Conservation (phyloP, 1,140 invertebrate genomes). For the Diorhabda sublineata region DNA sequence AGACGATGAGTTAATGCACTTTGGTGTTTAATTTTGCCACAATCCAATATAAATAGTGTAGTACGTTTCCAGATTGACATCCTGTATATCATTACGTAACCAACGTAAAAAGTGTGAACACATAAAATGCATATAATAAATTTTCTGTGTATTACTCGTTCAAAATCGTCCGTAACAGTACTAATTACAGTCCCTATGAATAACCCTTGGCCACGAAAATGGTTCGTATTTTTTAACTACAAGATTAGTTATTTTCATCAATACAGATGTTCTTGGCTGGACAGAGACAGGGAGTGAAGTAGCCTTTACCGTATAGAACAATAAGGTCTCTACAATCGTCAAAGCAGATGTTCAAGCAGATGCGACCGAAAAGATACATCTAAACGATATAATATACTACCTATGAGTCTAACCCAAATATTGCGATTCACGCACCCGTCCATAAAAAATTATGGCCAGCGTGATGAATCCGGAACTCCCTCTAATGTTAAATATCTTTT, state of each 20-base stretch:
- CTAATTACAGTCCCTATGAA: neutral
- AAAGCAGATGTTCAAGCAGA: constrained; percentile 2
- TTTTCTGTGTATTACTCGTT: too few relatives aligned
- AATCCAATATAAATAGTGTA: too few relatives aligned
- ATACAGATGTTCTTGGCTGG: neutral
- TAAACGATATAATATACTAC: neutral
- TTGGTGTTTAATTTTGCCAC: too few relatives aligned
- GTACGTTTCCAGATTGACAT: too few relatives aligned
- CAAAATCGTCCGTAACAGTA: too few relatives aligned
- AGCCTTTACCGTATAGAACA: neutral
- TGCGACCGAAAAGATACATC: neutral
- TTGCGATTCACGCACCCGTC: neutral
- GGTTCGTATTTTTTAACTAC: neutral
- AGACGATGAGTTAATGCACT: too few relatives aligned
- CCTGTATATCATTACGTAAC: too few relatives aligned
- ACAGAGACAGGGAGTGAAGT: neutral
- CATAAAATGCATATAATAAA: too few relatives aligned
- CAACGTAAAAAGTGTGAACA: too few relatives aligned
- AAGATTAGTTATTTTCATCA: neutral
- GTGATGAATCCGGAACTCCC: too few relatives aligned
- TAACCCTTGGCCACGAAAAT: neutral
- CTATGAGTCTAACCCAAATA: neutral
- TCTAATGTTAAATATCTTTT: too few relatives aligned
- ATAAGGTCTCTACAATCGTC: neutral
- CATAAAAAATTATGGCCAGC: too few relatives aligned